Base-by-base conservation (phyloP, 2,113 vertebrate genomes). In the Tiliqua scincoides region DNA sequence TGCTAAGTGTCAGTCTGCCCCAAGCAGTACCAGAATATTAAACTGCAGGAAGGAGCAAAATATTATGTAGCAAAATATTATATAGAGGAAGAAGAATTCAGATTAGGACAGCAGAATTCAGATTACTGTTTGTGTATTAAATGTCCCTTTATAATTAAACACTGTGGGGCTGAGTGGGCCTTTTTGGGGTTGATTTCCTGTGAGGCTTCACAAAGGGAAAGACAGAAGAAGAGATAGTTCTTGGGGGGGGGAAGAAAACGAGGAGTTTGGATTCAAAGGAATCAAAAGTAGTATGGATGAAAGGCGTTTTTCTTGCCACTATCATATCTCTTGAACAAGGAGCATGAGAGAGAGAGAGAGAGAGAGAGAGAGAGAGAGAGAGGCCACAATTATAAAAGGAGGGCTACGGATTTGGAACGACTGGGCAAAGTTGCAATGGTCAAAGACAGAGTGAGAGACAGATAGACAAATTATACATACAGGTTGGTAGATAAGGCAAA, bases 1-100 rank as follows among this genome's bases (percentile, higher is more conserved):
- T 74, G 48, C 82, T 83, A 83, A 83, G 82, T 83, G 70, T 83
- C 71, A 83, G 82, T n/a, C 71, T 83, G 82, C 70, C 71, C 82
- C 82, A 62, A 83, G 82, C 82, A 83, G 48, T 74, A 83, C 71
- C 82, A 83, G 71, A 74, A 74, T 74, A 74, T 83, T 83, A 74
- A 83, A 74, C 57, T 83, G 54, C 15, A 63, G 35, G 57, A 83
- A 62, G 59, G 32, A 74, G 27, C 37, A 62, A 63, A 83, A 43
- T 35, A 83, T 32, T 2, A 57, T 12, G 54, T 15, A 57, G 54
- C 11, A 17, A 40, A 83, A 61, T 72, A 83, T 61, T 72, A 72
- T 83, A 14, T 30, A 83, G 59, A 23, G 35, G 2, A 61, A 52
- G 25, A 73, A 72, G 68, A 61, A 83, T n/a, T 62, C 71, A 30